phyloP scores from a whole-genome alignment of 2,888 invertebrate genomes.

The Pandemis cinnamomeana region DNA sequence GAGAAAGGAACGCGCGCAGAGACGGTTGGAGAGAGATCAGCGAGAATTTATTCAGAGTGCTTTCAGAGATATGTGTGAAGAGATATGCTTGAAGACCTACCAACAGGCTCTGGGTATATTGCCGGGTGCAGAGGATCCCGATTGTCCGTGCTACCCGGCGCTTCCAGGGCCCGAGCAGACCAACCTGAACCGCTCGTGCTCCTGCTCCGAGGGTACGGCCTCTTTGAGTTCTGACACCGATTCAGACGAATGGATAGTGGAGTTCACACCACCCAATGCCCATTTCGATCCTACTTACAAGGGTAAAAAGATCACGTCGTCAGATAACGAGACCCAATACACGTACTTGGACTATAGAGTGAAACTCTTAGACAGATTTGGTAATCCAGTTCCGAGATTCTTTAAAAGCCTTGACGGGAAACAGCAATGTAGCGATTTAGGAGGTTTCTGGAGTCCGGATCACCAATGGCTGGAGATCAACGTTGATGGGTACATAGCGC shows the following conservation, averaged over 20 bases:
- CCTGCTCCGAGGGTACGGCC: slow-evolving; percentile 68
- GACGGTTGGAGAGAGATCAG: slow-evolving; percentile 71
- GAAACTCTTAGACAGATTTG: slow-evolving; percentile 67
- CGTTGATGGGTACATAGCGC: slow-evolving; percentile 70
- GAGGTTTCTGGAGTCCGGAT: slow-evolving; percentile 75
- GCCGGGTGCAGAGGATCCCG: slow-evolving; percentile 68
- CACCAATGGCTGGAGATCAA: slow-evolving; percentile 76
- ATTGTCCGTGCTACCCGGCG: slow-evolving; percentile 69
- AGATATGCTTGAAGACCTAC: slow-evolving; percentile 77
- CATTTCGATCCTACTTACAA: slow-evolving; percentile 65
- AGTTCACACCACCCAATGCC: slow-evolving; percentile 78
- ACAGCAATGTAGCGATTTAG: slow-evolving; percentile 75
- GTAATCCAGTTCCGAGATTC: slow-evolving; percentile 73
- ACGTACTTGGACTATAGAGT: slow-evolving; percentile 74
- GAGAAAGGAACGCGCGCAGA: slow-evolving; percentile 68
- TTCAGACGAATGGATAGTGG: slow-evolving; percentile 77
- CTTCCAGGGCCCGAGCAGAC: slow-evolving; percentile 59
- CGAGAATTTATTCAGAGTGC: slow-evolving; percentile 74
- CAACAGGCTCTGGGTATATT: slow-evolving; percentile 75
- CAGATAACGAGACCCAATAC: slow-evolving; percentile 67
- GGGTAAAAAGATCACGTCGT: slow-evolving; percentile 59
- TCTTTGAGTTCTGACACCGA: slow-evolving; percentile 70
- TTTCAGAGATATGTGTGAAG: slow-evolving; percentile 74
- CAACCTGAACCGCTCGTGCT: slow-evolving; percentile 68
- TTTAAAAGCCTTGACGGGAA: slow-evolving; percentile 77